Base-by-base conservation (phyloP, 1,140 invertebrate genomes). In the Diorhabda elongata region DNA sequence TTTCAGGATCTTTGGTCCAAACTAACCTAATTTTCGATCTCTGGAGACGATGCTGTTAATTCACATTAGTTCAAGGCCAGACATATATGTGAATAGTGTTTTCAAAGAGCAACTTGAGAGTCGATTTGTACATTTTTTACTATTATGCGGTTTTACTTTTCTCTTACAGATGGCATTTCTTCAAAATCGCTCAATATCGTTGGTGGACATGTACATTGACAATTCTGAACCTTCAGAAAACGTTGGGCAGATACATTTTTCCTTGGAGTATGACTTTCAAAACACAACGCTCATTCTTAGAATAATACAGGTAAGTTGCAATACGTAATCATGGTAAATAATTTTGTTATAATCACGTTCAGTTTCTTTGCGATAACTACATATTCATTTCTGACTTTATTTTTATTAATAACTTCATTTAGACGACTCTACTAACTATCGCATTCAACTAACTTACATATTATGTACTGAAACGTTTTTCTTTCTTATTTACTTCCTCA, bases 131-230 rank as follows among this genome's bases (percentile, higher is more conserved):
- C n/a, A 11, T 60, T 58, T 67, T 8, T 42, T 9, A 3, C 6
- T 8, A 52, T 52, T 52, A 52, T 52, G 2, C 6, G 4, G 43
- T 58, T 65, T 64, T 42, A 8, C 2, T 11, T 61, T 61, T 73
- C 62, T 71, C 71, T 82, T 81, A 26, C 78, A 83, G 82, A 83
- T 83, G 82, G 82, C 90, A 75, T 92, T 93, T 81, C 87, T 92
- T 76, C 90, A 95, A 85, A 95, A 90, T 82, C 91, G 93, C 78
- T 94, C 93, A 74, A 90, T 95, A 75, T 95, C 93, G n/a, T 85
- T 95, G 85, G 92, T 95, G 79, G 93, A 96, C 79, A 96, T 96
- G 93, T 96, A 95, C 84, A 93, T 95, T 81, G 94, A 96, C 84
- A 95, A 94, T 82, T 89, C 91, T 42, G 93, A 95, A 82, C 90